Evolutionary conservation across 2,797 vertebrate species (phyloP), one percentile per base, ranked within the genome.

Genomic region (Allobates femoralis): DNA sequence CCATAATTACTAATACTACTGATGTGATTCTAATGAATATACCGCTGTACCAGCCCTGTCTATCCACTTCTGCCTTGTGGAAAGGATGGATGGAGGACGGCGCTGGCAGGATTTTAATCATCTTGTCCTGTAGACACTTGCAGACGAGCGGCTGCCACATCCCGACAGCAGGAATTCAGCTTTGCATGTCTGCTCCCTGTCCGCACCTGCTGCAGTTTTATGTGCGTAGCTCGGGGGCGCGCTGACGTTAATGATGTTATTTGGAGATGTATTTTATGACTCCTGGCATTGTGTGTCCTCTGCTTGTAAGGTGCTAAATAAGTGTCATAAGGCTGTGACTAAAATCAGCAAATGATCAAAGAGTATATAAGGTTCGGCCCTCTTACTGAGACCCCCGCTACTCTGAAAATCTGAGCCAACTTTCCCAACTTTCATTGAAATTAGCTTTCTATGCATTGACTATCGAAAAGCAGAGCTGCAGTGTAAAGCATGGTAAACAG

Each of bases 101-200:
- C 55, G 6, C 55, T 19, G 18, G 55, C 55, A 23, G 55, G 21
- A 56, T 1, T 23, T 3, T n/a, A n/a, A 21, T 58, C 58, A n/a
- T n/a, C 23, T n/a, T n/a, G n/a, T n/a, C 67, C 37, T 73, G 69
- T 73, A 73, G 69, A 46, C 69, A 73, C 37, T 46, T 73, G 69
- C 19, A 46, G 37, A 11, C 46, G 60, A 62, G n/a, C 60, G 28
- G n/a, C n/a, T 58, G n/a, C 21, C 56, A 58, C 34, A 41, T 71
- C 67, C 30, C 37, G 6, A 0, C 37, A 30, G 4, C 37, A 73
- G 37, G 37, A 46, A 50, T 73, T 50, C 21, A 11, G 34, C 67
- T 41, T 21, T 34, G 23, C 67, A 21, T 50, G 69, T 50, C 34
- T 15, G 37, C 4, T 4, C 53, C 34, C 32, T 30, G 55, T 51